phyloP scores from a whole-genome alignment of 2,888 invertebrate genomes.

The Tetrapedia diversipes region DNA sequence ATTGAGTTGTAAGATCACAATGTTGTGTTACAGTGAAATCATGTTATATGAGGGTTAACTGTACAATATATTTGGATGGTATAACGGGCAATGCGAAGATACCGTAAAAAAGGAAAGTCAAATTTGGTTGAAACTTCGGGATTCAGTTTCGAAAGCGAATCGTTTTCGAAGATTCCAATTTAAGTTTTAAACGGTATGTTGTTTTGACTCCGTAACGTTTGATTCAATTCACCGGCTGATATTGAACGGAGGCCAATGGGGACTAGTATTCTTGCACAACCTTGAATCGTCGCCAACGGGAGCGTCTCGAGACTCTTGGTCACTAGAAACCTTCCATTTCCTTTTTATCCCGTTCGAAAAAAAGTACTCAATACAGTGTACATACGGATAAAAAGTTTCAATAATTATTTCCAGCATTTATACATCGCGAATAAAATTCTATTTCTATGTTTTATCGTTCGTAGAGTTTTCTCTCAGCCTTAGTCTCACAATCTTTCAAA shows the following conservation, averaged over 20 bases:
- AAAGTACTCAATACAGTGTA: no score
- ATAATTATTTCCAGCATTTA: no score
- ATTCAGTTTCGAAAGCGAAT: no score
- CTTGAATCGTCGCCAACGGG: slow-evolving; percentile 43
- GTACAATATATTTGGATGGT: no score
- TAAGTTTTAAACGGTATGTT: not conserved
- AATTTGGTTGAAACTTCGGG: no score
- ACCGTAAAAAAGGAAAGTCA: no score
- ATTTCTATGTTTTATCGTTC: not conserved
- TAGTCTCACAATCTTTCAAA: no score
- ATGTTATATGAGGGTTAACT: no score
- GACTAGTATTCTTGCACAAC: slow-evolving; percentile 32
- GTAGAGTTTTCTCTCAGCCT: not conserved
- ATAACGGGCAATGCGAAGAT: no score
- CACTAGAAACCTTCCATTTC: not conserved
- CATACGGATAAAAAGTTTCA: no score
- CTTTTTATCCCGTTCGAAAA: not conserved
- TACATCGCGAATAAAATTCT: not conserved
- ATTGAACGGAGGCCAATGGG: slow-evolving; percentile 44
- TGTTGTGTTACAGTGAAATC: no score
- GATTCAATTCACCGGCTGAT: slow-evolving; percentile 23
- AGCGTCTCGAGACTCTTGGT: not conserved
- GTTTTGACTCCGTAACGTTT: slow-evolving; percentile 11
- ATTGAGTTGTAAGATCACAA: no score
- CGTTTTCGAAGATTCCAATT: not conserved